These are phyloP conservation scores for Girardia tigrina DNA, from an alignment of 2,888 invertebrate species.

Conservation along the genomic window DNA sequence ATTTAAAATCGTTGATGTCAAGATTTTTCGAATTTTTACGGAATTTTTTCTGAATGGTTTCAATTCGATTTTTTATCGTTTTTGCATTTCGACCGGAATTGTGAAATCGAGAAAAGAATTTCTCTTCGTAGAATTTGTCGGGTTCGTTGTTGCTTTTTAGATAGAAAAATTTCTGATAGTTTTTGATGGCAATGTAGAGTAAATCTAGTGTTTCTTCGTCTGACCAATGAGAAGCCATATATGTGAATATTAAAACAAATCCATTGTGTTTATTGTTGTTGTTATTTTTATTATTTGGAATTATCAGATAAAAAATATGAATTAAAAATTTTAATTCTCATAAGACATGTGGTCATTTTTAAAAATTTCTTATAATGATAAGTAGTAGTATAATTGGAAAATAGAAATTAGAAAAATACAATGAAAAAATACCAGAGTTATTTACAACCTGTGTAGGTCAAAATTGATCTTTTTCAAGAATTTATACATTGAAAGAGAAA, in stretches of 20 bases:
- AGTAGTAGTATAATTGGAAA: too few species aligned
- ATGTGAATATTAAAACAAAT: background rate
- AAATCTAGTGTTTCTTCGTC: constrained; percentile 1
- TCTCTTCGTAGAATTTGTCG: background rate
- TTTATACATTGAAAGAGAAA: too few species aligned
- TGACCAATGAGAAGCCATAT: constrained; percentile 17
- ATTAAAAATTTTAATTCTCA: too few species aligned
- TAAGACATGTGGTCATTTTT: too few species aligned
- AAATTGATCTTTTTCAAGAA: too few species aligned
- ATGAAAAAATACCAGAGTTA: too few species aligned
- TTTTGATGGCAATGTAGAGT: background rate
- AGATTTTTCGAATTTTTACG: constrained; percentile 7
- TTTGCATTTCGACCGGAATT: constrained; percentile 5
- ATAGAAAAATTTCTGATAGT: background rate
- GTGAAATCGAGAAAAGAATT: background rate
- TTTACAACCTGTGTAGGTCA: too few species aligned
- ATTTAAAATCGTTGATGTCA: background rate
- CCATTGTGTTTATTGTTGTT: background rate
- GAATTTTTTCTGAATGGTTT: background rate
- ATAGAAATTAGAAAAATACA: too few species aligned
- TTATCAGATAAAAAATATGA: too few species aligned
- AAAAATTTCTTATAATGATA: too few species aligned
- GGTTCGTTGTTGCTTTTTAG: background rate
- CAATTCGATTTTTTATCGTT: constrained; percentile 6
- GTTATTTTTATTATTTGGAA: background rate